Evolutionary conservation across 2,113 vertebrate species (phyloP).

Genomic region (Coptodon rendalli): DNA sequence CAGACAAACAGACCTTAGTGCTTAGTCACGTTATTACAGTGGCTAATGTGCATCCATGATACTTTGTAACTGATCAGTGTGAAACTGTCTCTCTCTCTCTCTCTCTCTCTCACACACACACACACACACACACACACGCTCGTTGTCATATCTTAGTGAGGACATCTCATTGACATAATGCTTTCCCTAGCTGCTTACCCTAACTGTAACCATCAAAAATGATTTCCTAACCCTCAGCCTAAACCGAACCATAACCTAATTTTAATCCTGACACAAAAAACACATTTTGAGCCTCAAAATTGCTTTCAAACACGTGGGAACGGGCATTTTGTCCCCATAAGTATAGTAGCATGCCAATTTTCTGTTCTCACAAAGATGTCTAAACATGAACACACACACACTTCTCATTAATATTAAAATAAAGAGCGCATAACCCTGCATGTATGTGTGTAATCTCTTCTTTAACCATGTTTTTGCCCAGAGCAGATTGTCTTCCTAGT

Average conservation of each 20-base stretch:
- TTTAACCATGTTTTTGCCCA: not conserved
- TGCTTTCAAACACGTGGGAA: fast-evolving
- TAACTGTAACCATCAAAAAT: not conserved
- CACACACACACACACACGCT: not conserved
- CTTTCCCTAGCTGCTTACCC: not conserved
- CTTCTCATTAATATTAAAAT: not conserved
- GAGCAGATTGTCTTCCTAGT: not conserved
- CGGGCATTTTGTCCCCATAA: fast-evolving
- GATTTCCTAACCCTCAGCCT: not conserved
- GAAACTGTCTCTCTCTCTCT: not conserved
- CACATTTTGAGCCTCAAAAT: not conserved
- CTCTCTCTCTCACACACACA: not conserved
- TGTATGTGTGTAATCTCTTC: not conserved
- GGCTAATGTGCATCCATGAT: not conserved
- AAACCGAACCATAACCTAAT: not conserved
- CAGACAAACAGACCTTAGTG: not conserved
- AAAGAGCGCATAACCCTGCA: not conserved
- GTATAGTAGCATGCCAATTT: not conserved
- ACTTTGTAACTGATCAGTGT: not conserved
- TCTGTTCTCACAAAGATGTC: not conserved
- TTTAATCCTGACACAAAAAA: not conserved
- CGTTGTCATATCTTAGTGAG: not conserved
- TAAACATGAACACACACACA: not conserved
- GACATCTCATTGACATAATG: not conserved
- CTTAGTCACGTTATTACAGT: not conserved